These are phyloP conservation scores for Crotalus tigris DNA, from an alignment of 2,113 vertebrate species.

Conservation along the genomic window DNA sequence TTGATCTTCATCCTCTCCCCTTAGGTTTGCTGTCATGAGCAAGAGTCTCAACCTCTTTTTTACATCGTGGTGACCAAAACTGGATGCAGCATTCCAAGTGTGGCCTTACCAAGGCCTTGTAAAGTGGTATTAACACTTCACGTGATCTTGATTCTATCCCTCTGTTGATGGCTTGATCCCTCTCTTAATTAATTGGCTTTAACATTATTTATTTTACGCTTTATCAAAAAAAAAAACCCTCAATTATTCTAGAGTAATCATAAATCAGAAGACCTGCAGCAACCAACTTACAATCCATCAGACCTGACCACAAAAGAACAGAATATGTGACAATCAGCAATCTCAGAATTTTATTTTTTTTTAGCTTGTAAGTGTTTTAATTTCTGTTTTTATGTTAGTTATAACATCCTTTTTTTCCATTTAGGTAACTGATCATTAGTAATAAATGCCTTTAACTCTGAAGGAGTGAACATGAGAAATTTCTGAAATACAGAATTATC, in stretches of 20 bases:
- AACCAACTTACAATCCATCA: neutral
- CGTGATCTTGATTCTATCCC: too few relatives aligned
- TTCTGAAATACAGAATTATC: neutral
- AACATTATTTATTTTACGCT: neutral
- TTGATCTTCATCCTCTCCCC: neutral
- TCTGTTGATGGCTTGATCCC: too few relatives aligned
- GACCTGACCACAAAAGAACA: neutral
- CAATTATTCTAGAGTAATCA: neutral
- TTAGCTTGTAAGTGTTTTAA: neutral
- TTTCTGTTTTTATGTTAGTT: neutral
- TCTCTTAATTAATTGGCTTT: neutral
- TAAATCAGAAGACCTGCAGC: neutral
- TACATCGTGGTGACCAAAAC: too few relatives aligned
- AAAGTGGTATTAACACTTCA: too few relatives aligned
- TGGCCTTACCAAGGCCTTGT: too few relatives aligned
- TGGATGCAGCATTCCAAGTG: too few relatives aligned
- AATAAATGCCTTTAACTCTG: neutral
- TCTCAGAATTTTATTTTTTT: neutral
- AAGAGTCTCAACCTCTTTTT: neutral
- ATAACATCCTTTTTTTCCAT: neutral
- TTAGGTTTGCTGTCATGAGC: neutral
- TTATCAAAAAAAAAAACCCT: neutral
- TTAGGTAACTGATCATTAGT: neutral
- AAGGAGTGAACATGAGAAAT: neutral
- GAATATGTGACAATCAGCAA: neutral